Base-by-base conservation (phyloP, 1,140 invertebrate genomes). In the Diorhabda sublineata region DNA sequence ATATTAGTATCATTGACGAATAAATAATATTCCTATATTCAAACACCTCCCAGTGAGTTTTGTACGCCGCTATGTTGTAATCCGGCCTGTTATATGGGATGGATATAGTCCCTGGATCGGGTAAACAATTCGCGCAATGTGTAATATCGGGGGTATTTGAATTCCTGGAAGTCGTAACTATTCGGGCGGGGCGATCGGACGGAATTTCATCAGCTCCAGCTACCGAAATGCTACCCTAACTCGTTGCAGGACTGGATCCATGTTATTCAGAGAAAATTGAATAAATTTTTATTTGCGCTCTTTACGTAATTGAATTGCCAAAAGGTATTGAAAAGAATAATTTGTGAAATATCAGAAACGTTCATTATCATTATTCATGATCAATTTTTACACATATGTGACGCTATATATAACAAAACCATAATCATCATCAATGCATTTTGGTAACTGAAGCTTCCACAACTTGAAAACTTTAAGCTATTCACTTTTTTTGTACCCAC, bases 141-240 rank as follows among this genome's bases (percentile, higher is more conserved):
- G 77, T 76, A 80, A 80, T 80, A 80, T 80, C 74, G 73, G 71
- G 72, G 69, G 75, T 79, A 80, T 80, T 80, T 80, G 78, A 80
- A 79, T 80, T 80, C 79, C 79, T 71, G 78, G 67, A 78, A 79
- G 78, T 79, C 77, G 77, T 78, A 80, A 80, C 79, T 80, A 80
- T 80, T 77, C 75, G 74, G 78, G 76, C 71, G 72, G 74, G 73
- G 76, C 74, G 73, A 78, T 78, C 78, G 77, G 69, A 70, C 71
- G 79, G 79, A 80, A 80, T 80, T 80, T 80, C 79, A 80, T 80
- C 78, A 80, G 77, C 74, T 80, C 74, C 71, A 74, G 75, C 76
- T 77, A 78, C 78, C 78, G 77, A 76, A 80, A 80, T 73, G 76
- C 74, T 58, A 47, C 62, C 42, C 59, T n/a, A 52, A 52, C 47